Evolutionary conservation across 1,140 invertebrate species (phyloP), one percentile per base, ranked within the genome.

Genomic region (Zeugodacus cucurbitae): DNA sequence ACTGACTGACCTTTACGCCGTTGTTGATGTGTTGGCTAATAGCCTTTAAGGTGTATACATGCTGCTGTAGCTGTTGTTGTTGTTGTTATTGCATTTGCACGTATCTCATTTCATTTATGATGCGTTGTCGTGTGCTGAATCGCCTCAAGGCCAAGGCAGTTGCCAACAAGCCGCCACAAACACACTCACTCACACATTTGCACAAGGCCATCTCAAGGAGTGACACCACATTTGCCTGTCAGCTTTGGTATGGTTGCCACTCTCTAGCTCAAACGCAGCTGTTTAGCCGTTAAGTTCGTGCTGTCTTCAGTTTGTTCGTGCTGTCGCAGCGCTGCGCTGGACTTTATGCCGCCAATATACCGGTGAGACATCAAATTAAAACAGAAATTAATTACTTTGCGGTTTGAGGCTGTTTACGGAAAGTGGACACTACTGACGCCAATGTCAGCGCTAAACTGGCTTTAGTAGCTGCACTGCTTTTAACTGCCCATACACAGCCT

Each of bases 351-450:
- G 37, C 37, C 37, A 44, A 41, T 78, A 17, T 41, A 41, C 70
- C 70, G 70, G 70, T 78, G 70, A 78, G 70, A 78, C 74, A 82
- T 82, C 74, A 82, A 82, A 82, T 82, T 82, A 82, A 82, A 82
- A 82, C 8, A 29, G 74, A 82, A 82, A 82, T 82, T 82, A 82
- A 82, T 82, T 82, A 82, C 74, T 82, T 48, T 82, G 74, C 44
- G 74, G 74, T 82, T 48, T 82, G 74, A 82, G 74, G 74, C 74
- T 82, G 44, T 82, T 82, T 82, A 82, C 74, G 37, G 74, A 54
- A 82, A 82, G 74, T 82, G 74, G 74, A 82, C 37, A 82, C 74
- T 41, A 44, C 41, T 20, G 20, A 78, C 17, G 37, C 41, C 41
- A 48, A 4, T 48, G 70, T 37, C 64, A 67, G 29, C 17, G 17